phyloP scores from a whole-genome alignment of 2,888 invertebrate genomes.

The Caenorhabditis zanzibari region DNA sequence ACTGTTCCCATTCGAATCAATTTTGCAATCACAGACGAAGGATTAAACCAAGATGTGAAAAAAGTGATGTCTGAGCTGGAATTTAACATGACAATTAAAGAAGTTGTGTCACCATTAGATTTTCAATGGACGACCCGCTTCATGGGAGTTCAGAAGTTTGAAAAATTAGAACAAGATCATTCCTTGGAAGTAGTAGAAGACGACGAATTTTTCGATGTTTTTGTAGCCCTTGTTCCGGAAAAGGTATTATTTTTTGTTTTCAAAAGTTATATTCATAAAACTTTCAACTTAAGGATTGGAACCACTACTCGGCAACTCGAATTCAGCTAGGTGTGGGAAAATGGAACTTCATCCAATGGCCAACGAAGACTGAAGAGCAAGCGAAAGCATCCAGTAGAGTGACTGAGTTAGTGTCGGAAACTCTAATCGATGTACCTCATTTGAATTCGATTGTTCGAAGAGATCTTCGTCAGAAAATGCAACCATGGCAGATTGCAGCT shows the following conservation, averaged over 20 bases:
- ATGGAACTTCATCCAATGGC: conserved; percentile 66
- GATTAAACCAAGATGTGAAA: background rate
- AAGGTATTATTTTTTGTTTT: background rate
- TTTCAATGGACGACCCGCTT: conserved; percentile 45
- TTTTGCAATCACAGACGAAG: conserved; percentile 18
- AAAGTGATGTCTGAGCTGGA: conserved; percentile 21
- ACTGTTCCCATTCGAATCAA: conserved; percentile 47
- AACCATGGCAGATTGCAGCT: conserved; percentile 75
- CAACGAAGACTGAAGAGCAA: conserved; percentile 18
- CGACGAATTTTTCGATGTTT: conserved; percentile 38
- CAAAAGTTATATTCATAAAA: background rate
- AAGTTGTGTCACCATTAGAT: conserved; percentile 40
- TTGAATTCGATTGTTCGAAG: conserved; percentile 74
- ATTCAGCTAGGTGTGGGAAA: conserved; percentile 64
- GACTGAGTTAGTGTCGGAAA: conserved; percentile 53
- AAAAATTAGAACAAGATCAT: conserved; percentile 42
- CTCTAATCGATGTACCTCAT: conserved; percentile 74
- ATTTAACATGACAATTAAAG: conserved; percentile 37
- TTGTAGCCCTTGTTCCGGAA: conserved; percentile 62
- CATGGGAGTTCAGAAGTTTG: conserved; percentile 31
- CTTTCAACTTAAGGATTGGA: conserved; percentile 63
- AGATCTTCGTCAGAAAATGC: conserved; percentile 72
- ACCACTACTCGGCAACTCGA: conserved; percentile 71
- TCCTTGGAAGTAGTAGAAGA: conserved; percentile 23
- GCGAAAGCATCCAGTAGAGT: conserved; percentile 28